phyloP scores from a whole-genome alignment of 92 coral and sea anemone species.

The Epizoanthus ramosus region DNA sequence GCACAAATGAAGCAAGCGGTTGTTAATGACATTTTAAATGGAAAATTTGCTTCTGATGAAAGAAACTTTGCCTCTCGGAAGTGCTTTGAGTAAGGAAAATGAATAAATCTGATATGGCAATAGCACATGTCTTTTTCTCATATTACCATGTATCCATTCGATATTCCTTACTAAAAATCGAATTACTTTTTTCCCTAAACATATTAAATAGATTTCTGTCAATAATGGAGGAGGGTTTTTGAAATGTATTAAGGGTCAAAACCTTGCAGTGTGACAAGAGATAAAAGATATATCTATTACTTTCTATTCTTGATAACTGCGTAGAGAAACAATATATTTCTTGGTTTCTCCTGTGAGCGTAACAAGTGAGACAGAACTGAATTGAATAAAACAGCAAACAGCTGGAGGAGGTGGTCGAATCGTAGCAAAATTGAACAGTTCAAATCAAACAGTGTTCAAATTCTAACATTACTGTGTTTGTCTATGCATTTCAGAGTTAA shows the following conservation, averaged over 20 bases:
- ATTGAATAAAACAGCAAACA: not conserved
- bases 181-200: constrained; percentile 66
- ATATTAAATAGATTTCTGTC: constrained; percentile 69
- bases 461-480: constrained; percentile 11
- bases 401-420: not conserved
- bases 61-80: constrained; percentile 37
- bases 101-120: not conserved
- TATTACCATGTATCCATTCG: constrained; percentile 19
- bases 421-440: not conserved
- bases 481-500: not conserved
- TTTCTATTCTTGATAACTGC: not conserved
- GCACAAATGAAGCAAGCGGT: constrained; percentile 35
- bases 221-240: constrained; percentile 41
- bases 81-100: constrained; percentile 32
- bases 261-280: not conserved
- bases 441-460: not conserved
- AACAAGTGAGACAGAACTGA: not conserved
- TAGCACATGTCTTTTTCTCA: constrained; percentile 42
- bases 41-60: constrained; percentile 38
- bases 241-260: constrained; percentile 16
- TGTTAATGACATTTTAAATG: constrained; percentile 46
- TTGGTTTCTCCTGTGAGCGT: not conserved
- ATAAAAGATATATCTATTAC: not conserved
- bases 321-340: not conserved
- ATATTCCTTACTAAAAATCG: constrained; percentile 60